Conservation (phyloP, 2,888 invertebrate species). For the Ophion costatus region DNA sequence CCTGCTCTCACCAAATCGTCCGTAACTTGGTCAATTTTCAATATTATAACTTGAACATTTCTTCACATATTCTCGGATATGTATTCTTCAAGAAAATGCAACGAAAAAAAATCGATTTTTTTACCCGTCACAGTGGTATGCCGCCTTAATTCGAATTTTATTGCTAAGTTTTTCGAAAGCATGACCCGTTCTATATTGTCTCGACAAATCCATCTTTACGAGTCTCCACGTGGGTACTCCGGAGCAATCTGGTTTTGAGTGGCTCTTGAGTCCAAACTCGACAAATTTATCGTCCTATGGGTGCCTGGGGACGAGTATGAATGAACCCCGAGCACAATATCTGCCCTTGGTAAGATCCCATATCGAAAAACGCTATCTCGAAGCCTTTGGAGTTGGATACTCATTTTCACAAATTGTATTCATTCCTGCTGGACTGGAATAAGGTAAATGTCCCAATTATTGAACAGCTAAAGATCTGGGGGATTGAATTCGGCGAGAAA, state of each 20-base stretch:
- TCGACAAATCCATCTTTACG: constrained; percentile 3
- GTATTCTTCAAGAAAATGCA: no score
- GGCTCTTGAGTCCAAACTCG: constrained; percentile 25
- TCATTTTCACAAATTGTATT: constrained; percentile 8
- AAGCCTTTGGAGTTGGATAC: constrained; percentile 14
- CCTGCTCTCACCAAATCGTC: no score
- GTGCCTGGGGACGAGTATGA: constrained; percentile 1
- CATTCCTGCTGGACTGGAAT: constrained; percentile 29
- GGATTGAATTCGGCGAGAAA: no score
- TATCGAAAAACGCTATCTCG: constrained; percentile 2
- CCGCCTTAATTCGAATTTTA: neutral
- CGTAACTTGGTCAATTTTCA: no score
- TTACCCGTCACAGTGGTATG: no score
- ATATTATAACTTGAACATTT: no score
- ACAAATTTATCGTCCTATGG: constrained; percentile 6
- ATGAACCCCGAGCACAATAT: constrained; percentile 31
- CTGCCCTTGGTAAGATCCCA: constrained; percentile 39
- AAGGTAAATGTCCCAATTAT: no score
- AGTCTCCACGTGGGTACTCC: neutral
- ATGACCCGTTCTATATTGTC: neutral
- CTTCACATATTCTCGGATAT: no score
- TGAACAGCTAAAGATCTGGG: no score
- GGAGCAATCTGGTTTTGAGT: neutral
- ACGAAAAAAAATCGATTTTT: no score
- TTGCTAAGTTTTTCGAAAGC: neutral